Base-by-base conservation (phyloP, 2,113 vertebrate genomes). In the Ammospiza nelsoni region DNA sequence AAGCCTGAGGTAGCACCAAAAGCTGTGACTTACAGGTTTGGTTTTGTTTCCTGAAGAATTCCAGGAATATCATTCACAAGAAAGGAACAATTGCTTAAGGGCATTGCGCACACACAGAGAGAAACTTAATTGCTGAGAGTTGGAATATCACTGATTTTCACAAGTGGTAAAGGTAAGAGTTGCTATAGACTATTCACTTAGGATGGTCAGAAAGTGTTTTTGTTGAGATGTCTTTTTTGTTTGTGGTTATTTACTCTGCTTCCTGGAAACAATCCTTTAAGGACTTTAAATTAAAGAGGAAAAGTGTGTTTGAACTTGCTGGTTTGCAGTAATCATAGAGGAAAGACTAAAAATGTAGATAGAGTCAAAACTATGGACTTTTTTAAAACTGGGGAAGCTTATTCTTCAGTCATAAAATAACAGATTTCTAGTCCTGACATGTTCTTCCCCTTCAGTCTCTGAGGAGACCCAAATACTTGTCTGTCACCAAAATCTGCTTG, bases 401-500 rank as follows among this genome's bases (percentile, higher is more conserved):
- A 4, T 35, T 88, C 6, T 80, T 67, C 41, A 82, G 5, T 77
- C 3, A 4, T 41, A 35, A 66, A 72, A 39, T 37, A 62, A 15
- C 3, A 71, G 8, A 29, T 23, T 67, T 89, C 9, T 31, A 52
- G 5, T 67, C 28, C 15, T 57, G 17, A 17, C 8, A 31, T 12
- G 11, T 61, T 59, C 19, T 84, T 90, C 9, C 9, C 21, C n/a
- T 58, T 15, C 28, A 21, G 54, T 68, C 9, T 79, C 33, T 69
- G 59, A 62, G 37, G 22, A 9, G 25, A 35, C 31, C 17, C 46
- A 54, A 16, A 37, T 1, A 3, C 4, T 57, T 83, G 5, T 15
- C 8, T 13, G 28, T 52, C 49, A 24, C 28, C 31, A 55, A 1
- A 62, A 16, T n/a, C 18, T 58, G 17, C 51, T 12, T 0, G 2